Base-by-base conservation (phyloP, 2,888 invertebrate genomes). In the Isoperla grammatica region DNA sequence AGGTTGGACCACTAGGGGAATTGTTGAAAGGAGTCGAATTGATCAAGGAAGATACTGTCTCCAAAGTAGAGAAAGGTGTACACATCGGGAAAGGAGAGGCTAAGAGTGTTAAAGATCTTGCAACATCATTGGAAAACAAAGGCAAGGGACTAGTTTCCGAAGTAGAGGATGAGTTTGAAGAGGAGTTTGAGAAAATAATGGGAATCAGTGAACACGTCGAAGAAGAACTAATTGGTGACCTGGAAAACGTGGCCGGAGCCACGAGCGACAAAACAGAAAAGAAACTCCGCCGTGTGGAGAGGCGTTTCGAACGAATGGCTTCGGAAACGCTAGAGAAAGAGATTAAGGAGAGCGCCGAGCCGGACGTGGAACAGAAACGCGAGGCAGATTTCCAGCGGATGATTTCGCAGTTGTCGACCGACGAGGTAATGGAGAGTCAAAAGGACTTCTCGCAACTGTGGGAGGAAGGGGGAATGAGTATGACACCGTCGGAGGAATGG, bases 251-350 rank as follows among this genome's bases (percentile, higher is more conserved):
- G 11, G 9, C 13, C 43, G n/a, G n/a, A 29, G 48, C 43, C n/a
- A 23, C 37, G n/a, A 15, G 67, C 53, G 66, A 68, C 8, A 70
- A 70, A 66, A 65, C 63, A 11, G 75, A 75, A 63, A 71, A 70
- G 60, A 77, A 76, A 70, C 68, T 76, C 46, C 71, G 71, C 62
- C 69, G 76, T 62, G 75, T 78, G 54, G 79, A 79, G 66, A 71
- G 77, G 59, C 75, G 76, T 68, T 79, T 79, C 69, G 78, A 79
- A 68, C 68, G 76, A 66, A 76, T 79, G 75, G 77, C 78, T 43
- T 78, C 78, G 12, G 74, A 78, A 67, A 73, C 73, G 15, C 66
- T 77, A 59, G 75, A 76, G 53, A 70, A 70, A 60, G 74, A 74
- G 49, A 64, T 61, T 35, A 60, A 57, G 53, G 71, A 69, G 22